Conservation (phyloP, 1,140 invertebrate genomes). For the Brachionus plicatilis region DNA sequence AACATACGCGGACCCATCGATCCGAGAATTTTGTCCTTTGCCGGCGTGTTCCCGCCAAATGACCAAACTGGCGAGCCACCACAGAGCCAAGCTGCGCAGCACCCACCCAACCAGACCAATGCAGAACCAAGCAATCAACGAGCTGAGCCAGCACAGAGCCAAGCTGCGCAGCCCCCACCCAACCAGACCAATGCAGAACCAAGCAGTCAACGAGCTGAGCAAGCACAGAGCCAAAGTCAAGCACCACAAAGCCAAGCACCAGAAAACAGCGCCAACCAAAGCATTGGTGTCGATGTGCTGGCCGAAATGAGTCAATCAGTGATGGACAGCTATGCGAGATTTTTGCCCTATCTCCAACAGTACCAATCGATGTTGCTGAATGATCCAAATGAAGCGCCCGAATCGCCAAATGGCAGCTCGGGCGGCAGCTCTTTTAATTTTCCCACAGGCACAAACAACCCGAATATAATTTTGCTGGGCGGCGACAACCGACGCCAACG, state of each 20-base stretch:
- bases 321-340: slow-evolving; percentile 43
- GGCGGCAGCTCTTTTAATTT: background rate
- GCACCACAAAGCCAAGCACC: background rate
- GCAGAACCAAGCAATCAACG: background rate
- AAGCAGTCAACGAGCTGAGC: background rate
- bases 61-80: background rate
- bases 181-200: background rate
- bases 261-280: slow-evolving; percentile 28
- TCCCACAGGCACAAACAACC: background rate
- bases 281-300: slow-evolving; percentile 44
- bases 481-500: slow-evolving; percentile 57
- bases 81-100: background rate
- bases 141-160: background rate
- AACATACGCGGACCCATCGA: slow-evolving; percentile 11
- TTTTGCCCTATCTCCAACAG: slow-evolving; percentile 45
- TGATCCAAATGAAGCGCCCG: slow-evolving; percentile 42
- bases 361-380: slow-evolving; percentile 44
- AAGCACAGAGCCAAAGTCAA: background rate
- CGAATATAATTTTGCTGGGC: background rate
- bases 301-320: slow-evolving; percentile 45
- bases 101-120: background rate
- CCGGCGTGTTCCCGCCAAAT: slow-evolving; percentile 28
- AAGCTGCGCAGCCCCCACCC: background rate
- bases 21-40: background rate
- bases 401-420: background rate